Base-by-base conservation (phyloP, 1,140 invertebrate species). In the Drosophila lacteicornis region DNA sequence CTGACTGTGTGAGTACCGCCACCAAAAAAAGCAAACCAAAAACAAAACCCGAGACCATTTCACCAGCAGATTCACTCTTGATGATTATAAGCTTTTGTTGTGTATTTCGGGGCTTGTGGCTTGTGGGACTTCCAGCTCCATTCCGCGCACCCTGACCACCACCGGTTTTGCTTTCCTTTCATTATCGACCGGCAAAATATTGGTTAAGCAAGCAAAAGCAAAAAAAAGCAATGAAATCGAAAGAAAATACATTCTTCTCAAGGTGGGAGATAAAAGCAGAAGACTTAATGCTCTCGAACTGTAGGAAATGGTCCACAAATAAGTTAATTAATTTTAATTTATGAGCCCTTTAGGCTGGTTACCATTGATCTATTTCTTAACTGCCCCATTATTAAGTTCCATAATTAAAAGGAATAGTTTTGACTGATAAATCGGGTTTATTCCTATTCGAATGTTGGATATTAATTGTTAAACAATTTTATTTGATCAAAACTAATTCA, bases 131-230 rank as follows among this genome's bases (percentile, higher is more conserved):
- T 30, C 58, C 25, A 70, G 25, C 51, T 36, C 45, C 61, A 67
- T 17, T 30, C 38, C 60, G 45, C 70, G 38, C 38, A 30, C 59
- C 55, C 73, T 53, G 67, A 50, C 61, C 65, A 50, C 61, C 65
- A 59, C 46, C 65, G 79, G 67, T 87, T 87, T 82, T 87, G 83
- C 83, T 87, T 87, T 87, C 83, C 83, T 87, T 87, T 87, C 83
- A 87, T 87, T 87, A 87, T 87, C 76, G 80, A 87, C 76, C 84
- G 77, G 83, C 83, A 82, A 87, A 80, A 87, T 87, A 87, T 87
- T 87, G 83, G 83, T 87, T 87, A 77, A 87, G 71, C 83, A 87
- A 86, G 82, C 83, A 73, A 58, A 40, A 22, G 30, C 66, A 38
- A 55, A 55, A 55, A 86, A 67, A 82, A 46, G 80, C 82, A 85